Base-by-base conservation (phyloP, 2,113 vertebrate genomes). In the Polypterus senegalus region DNA sequence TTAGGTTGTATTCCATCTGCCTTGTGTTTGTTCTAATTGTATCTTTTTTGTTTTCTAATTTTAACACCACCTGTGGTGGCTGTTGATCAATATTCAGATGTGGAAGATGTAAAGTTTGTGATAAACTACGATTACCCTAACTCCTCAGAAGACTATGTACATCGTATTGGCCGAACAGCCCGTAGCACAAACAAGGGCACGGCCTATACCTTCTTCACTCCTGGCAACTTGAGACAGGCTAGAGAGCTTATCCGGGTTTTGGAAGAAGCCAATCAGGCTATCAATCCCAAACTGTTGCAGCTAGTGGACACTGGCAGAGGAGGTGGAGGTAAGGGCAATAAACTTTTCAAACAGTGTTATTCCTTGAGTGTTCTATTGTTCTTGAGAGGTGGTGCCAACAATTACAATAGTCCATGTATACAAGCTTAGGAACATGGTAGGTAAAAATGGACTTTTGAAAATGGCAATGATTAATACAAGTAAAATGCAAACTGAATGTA, bases 111-210 rank as follows among this genome's bases (percentile, higher is more conserved):
- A 74, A 98, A 98, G 85, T 98, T 98, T 78, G 96, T 98, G 83
- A 98, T 98, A 89, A 98, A 98, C 86, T 98, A 98, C 76, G 96
- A 98, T 85, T 98, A 97, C 79, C 96, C 96, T 64, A 96, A 88
- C 84, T 97, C 90, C 69, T 98, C 96, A 0, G 96, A 98, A 80
- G 94, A 99, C 78, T 98, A 98, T 0, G 94, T 98, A 70, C 96
- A 98, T 70, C 90, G 96, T 2, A 98, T 98, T 62, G 96, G 96
- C 46, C 92, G 94, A 52, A 99, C 96, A 0, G 94, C 94, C 27
- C 94, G 96, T 61, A 98, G 96, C 69, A 98, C 94, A 83, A 97
- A 98, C 83, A 98, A 97, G 77, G 94, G 96, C 78, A 98, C 96
- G 2, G 96, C 96, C 65, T 98, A 98, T 78, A 98, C 96, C 58